Evolutionary conservation across 1,140 invertebrate species (phyloP).

Genomic region (Tetramorium alpestre): DNA sequence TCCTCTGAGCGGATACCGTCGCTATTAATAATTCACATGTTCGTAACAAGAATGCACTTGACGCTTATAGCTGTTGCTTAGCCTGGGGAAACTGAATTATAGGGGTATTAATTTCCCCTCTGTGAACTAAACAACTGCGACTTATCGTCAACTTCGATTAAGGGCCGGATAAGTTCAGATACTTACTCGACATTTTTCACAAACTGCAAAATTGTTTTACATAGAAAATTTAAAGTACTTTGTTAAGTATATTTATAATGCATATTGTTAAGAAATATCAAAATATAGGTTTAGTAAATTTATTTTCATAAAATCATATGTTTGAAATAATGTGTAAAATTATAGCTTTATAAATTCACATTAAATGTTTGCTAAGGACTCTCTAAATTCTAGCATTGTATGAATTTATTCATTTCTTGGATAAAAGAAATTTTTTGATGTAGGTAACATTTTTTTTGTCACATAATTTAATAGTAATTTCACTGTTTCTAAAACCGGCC

Average conservation of each 20-base stretch:
- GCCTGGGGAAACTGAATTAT: neutral
- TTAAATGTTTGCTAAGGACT: neutral
- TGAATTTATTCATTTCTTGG: neutral
- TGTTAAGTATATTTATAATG: neutral
- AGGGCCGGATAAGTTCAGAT: neutral
- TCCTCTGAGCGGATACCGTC: neutral
- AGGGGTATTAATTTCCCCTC: neutral
- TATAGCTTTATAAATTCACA: neutral
- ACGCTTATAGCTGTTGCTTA: slow-evolving; percentile 2
- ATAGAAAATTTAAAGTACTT: neutral
- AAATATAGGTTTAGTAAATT: neutral
- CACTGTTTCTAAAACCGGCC: neutral
- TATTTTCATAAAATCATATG: neutral
- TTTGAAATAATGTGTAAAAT: neutral
- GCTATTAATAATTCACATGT: slow-evolving; percentile 1
- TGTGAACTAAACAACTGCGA: slow-evolving; percentile 6
- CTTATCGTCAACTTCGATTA: neutral
- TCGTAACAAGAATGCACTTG: neutral
- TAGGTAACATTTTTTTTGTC: neutral
- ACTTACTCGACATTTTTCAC: neutral
- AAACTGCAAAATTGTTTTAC: neutral
- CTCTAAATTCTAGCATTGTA: neutral
- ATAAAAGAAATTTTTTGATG: neutral
- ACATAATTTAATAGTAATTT: neutral
- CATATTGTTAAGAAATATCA: neutral